These are phyloP conservation scores for Gasteruption jaculator DNA, from an alignment of 2,888 invertebrate species.

Conservation along the genomic window DNA sequence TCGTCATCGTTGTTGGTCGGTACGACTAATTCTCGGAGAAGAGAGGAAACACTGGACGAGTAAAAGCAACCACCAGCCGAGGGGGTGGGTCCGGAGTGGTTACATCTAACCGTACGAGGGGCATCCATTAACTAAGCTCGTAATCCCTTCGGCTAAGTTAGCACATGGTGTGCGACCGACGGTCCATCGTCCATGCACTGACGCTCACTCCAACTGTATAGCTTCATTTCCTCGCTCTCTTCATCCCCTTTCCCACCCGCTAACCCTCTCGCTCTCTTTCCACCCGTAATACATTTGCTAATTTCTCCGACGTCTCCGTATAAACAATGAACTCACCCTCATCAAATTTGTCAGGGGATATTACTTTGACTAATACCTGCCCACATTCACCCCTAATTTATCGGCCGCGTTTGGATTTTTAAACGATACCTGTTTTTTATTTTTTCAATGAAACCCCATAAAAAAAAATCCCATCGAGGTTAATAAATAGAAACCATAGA, in stretches of 20 bases:
- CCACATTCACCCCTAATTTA: too few relatives aligned
- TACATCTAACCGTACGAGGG: constrained; percentile 32
- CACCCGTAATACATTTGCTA: neutral
- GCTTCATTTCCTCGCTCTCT: neutral
- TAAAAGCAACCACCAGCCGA: constrained; percentile 8
- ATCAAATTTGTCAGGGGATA: too few relatives aligned
- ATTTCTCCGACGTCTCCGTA: neutral
- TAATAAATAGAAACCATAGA: too few relatives aligned
- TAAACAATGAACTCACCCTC: too few relatives aligned
- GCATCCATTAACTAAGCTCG: constrained; percentile 50
- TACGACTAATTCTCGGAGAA: too few relatives aligned
- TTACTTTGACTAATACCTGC: too few relatives aligned
- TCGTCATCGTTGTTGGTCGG: too few relatives aligned
- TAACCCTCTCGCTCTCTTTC: neutral
- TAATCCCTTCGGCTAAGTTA: constrained; percentile 50
- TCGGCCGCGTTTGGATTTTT: too few relatives aligned
- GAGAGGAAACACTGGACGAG: constrained; percentile 24
- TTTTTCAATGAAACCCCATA: too few relatives aligned
- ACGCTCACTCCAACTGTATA: neutral
- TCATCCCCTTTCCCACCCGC: neutral
- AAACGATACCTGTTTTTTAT: too few relatives aligned
- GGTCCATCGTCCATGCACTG: constrained; percentile 32
- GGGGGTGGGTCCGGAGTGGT: constrained; percentile 24
- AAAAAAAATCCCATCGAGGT: too few relatives aligned
- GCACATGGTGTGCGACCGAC: constrained; percentile 44